Conservation (phyloP, 2,113 vertebrate species). For the Lophotis ruficrista region DNA sequence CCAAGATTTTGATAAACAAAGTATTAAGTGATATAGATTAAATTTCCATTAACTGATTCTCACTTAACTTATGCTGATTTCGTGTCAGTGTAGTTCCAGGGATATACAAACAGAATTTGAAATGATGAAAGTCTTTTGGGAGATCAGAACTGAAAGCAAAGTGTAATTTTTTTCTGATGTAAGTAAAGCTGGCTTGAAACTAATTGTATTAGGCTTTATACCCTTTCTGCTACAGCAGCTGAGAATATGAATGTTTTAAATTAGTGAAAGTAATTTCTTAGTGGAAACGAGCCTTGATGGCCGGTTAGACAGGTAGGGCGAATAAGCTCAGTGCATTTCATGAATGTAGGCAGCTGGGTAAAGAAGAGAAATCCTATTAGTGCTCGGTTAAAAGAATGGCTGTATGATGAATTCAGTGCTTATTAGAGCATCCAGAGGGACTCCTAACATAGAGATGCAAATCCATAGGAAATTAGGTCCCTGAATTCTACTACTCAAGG, state of each 20-base stretch:
- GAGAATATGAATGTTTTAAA: slow-evolving; percentile 35
- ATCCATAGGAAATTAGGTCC: slow-evolving; percentile 8
- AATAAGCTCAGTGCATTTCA: neutral
- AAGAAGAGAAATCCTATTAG: slow-evolving; percentile 42
- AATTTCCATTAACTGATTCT: slow-evolving; percentile 25
- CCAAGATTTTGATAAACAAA: neutral
- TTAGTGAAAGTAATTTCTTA: slow-evolving; percentile 24
- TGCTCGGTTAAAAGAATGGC: slow-evolving; percentile 23
- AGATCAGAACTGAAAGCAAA: neutral
- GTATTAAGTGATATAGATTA: neutral
- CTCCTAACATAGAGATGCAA: neutral
- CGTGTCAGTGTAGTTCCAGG: neutral
- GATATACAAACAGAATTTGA: neutral
- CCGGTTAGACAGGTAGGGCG: neutral
- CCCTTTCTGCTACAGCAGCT: neutral
- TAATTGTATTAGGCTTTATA: slow-evolving; percentile 34
- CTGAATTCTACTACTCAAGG: neutral
- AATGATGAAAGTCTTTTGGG: neutral
- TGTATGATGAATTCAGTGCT: slow-evolving; percentile 10
- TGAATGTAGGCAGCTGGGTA: neutral
- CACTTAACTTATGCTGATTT: slow-evolving; percentile 11
- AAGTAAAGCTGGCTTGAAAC: slow-evolving; percentile 33
- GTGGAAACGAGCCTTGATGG: neutral
- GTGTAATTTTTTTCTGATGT: neutral
- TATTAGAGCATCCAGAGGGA: slow-evolving; percentile 3